Evolutionary conservation across 2,797 vertebrate genomes (phyloP).

Genomic region (Chaetophractus vellerosus): DNA sequence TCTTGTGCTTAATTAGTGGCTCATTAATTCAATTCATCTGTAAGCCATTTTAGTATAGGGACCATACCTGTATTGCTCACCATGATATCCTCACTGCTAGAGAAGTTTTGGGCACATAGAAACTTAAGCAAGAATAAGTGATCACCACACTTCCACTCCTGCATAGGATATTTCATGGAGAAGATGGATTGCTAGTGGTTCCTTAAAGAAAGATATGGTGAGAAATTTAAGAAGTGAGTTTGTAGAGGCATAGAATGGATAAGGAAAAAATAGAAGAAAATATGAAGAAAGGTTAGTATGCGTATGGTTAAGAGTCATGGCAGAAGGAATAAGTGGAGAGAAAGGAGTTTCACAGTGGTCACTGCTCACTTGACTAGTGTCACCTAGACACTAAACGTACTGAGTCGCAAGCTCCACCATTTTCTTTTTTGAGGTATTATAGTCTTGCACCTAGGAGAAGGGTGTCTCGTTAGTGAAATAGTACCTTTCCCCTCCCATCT

Average conservation of each 20-base stretch:
- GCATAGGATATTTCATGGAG: background rate
- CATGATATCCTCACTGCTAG: background rate
- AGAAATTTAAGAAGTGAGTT: slow-evolving; percentile 43
- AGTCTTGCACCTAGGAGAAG: background rate
- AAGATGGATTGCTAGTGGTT: background rate
- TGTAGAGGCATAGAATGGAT: background rate
- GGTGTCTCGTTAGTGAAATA: slow-evolving; percentile 18
- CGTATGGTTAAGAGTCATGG: background rate
- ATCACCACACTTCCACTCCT: background rate
- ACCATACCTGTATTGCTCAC: background rate
- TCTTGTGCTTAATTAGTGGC: background rate
- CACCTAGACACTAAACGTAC: background rate
- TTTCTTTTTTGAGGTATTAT: background rate
- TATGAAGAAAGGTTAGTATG: background rate
- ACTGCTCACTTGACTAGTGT: background rate
- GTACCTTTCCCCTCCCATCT: background rate
- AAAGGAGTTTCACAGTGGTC: background rate
- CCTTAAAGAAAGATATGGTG: background rate
- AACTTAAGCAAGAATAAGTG: slow-evolving; percentile 17
- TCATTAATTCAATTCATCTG: background rate
- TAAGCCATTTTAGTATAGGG: background rate
- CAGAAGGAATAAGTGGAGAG: background rate
- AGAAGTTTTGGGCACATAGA: background rate
- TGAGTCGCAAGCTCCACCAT: background rate
- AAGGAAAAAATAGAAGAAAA: background rate